Conservation (phyloP, 2,888 invertebrate genomes). For the Drosophila meridionalis region DNA sequence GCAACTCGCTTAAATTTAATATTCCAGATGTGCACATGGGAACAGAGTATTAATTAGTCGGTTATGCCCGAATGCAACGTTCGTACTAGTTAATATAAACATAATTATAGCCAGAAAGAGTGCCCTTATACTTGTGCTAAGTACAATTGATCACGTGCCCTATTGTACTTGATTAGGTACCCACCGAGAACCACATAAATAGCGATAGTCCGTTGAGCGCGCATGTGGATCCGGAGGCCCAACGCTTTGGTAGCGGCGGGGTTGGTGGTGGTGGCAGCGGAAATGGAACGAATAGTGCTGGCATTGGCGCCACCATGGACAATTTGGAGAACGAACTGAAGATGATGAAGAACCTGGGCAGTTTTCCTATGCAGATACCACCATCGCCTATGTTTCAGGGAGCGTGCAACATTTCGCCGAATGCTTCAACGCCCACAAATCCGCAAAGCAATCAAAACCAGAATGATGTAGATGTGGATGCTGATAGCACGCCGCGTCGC, state of each 20-base stretch:
- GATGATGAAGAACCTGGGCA: constrained; percentile 85
- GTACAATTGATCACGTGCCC: neutral
- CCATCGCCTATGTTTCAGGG: constrained; percentile 85
- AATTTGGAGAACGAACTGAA: constrained; percentile 85
- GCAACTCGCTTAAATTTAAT: too few species aligned
- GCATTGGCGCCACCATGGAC: constrained; percentile 80
- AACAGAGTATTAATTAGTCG: too few species aligned
- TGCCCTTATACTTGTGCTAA: too few species aligned
- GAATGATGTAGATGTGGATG: constrained; percentile 87
- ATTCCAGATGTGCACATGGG: too few species aligned
- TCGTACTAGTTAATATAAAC: too few species aligned
- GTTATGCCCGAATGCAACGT: too few species aligned
- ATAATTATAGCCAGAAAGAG: too few species aligned
- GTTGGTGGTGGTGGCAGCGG: constrained; percentile 17
- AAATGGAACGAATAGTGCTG: constrained; percentile 35
- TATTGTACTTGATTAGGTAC: constrained; percentile 63
- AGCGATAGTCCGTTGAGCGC: constrained; percentile 84
- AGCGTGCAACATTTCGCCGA: constrained; percentile 84
- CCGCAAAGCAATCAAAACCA: constrained; percentile 84
- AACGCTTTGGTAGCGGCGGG: constrained; percentile 80
- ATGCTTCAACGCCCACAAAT: constrained; percentile 83
- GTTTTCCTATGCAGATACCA: constrained; percentile 85
- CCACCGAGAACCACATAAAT: constrained; percentile 84
- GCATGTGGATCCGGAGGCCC: constrained; percentile 83
- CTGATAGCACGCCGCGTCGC: constrained; percentile 87